Evolutionary conservation across 2,113 vertebrate species (phyloP), one percentile per base, ranked within the genome.

Genomic region (Raja brachyura): DNA sequence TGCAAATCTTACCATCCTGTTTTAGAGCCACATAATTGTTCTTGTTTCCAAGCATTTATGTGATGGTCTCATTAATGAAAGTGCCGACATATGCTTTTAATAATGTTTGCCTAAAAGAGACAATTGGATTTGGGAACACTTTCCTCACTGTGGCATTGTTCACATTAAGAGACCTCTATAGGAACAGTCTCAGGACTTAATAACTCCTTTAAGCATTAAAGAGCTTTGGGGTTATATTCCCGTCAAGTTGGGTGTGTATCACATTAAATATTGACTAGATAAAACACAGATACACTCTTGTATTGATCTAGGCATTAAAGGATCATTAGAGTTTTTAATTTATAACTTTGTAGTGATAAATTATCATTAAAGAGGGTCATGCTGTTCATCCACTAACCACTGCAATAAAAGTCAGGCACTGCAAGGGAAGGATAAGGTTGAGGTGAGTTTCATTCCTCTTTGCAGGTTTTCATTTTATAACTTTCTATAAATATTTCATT

Each of bases 261-360:
- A 93, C 93, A 93, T 94, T 95, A 94, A 94, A 94, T 94, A 93
- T 94, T 56, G 93, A 86, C 94, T 94, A 93, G 93, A 95, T 94
- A 94, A 95, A 94, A 94, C 94, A 76, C 83, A 93, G 93, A 88
- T 92, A 68, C 93, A 93, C 93, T 93, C 93, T 93, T 93, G 94
- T 95, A 96, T 95, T 96, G 96, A 96, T 96, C 94, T 92, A 92
- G 86, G 56, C 95, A 95, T 95, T 95, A 95, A 95, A 94, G 94
- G 94, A 95, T 94, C 94, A 95, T 95, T 94, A 95, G 66, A 93
- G 93, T 93, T 94, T 94, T 93, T 94, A 94, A 94, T 94, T 94
- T 93, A 93, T 93, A 94, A 94, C 94, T 94, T 93, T 93, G 94
- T 61, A 83, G 93, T 95, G 95, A 96, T 96, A 95, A 95, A 95